Conservation (phyloP, 2,888 invertebrate species). For the Syrphus vitripennis region DNA sequence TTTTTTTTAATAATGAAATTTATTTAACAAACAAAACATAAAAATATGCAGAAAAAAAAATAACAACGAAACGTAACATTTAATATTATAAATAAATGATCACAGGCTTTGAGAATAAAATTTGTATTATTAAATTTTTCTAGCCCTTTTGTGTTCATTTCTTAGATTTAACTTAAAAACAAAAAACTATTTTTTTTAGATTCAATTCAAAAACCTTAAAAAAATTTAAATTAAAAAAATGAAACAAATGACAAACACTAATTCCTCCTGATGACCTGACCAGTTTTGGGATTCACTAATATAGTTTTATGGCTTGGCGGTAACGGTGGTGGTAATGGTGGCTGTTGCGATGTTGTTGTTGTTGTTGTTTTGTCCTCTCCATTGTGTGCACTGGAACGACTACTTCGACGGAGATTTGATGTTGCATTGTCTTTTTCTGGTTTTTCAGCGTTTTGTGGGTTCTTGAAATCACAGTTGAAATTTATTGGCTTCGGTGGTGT, state of each 20-base stretch:
- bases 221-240: slow-evolving; percentile 32
- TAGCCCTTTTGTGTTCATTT: slow-evolving; percentile 46
- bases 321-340: slow-evolving; percentile 59
- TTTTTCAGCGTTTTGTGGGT: slow-evolving; percentile 15
- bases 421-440: slow-evolving; percentile 14
- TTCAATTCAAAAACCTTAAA: not conserved
- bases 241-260: slow-evolving; percentile 73
- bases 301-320: slow-evolving; percentile 78
- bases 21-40: slow-evolving; percentile 36
- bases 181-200: slow-evolving; percentile 3
- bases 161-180: slow-evolving; percentile 42
- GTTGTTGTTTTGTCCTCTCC: slow-evolving; percentile 57
- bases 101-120: slow-evolving; percentile 41
- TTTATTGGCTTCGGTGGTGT: slow-evolving; percentile 48
- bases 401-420: slow-evolving; percentile 76
- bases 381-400: slow-evolving; percentile 73
- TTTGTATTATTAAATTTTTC: slow-evolving; percentile 22
- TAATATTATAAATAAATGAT: slow-evolving; percentile 34
- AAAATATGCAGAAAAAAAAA: slow-evolving; percentile 10
- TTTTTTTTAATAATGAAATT: slow-evolving; percentile 26
- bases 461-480: slow-evolving; percentile 57
- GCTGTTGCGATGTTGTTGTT: slow-evolving; percentile 44
- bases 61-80: slow-evolving; percentile 60
- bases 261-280: slow-evolving; percentile 80
- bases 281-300: slow-evolving; percentile 80